A percentile compares a stretch with the other conserved stretches of the same genome.
Conservation (phyloP, 2,888 invertebrate species). For the Pseudanteris insignis region DNA sequence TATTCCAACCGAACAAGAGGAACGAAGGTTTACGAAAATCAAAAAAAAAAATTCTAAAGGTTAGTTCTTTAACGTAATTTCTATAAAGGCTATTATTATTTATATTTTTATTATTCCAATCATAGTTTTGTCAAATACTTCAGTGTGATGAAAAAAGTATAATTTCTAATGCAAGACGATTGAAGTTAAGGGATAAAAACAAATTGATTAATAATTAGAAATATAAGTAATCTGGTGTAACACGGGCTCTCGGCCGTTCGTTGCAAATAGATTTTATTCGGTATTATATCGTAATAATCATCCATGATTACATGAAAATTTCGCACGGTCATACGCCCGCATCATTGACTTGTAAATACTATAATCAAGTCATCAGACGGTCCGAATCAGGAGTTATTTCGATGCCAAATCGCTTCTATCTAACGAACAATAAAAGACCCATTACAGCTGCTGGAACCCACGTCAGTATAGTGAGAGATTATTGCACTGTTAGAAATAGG, state of each 20-base stretch:
- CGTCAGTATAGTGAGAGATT: no score
- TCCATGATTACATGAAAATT: no score
- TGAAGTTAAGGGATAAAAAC: no score
- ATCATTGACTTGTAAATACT: conserved; percentile 32
- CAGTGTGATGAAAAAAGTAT: no score
- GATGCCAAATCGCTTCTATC: conserved; percentile 20
- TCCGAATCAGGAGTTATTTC: conserved; percentile 37
- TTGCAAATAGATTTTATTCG: no score
- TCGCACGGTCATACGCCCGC: conserved; percentile 35
- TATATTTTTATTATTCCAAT: neutral
- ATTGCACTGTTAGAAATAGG: no score
- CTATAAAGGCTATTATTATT: neutral
- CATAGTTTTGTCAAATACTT: neutral
- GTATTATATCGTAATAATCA: no score
- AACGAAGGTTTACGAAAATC: conserved; percentile 20
- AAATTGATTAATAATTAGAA: no score
- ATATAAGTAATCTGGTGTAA: no score
- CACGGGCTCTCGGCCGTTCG: no score
- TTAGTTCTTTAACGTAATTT: conserved; percentile 4
- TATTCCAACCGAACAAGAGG: conserved; percentile 54
- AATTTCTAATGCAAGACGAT: no score
- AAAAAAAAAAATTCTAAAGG: conserved; percentile 37
- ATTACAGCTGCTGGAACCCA: no score
- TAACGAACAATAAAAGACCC: conserved; percentile 19
- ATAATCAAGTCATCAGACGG: conserved; percentile 34